Conservation (phyloP, 2,888 invertebrate genomes). For the Tricholauxania praeusta region DNA sequence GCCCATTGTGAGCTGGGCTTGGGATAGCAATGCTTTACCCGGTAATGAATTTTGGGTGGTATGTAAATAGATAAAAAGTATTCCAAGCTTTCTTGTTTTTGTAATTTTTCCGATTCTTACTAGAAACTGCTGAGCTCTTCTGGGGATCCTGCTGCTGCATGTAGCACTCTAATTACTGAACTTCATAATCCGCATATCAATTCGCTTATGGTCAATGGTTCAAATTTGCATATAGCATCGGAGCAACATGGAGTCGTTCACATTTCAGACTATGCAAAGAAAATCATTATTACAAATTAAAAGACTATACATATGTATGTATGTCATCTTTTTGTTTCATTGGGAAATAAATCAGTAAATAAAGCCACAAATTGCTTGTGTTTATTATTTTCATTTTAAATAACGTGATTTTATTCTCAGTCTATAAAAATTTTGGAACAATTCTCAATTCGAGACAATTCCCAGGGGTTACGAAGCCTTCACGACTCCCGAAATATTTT, state of each 20-base stretch:
- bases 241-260: conserved; percentile 57
- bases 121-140: conserved; percentile 62
- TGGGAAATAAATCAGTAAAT: too few relatives aligned
- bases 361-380: too few relatives aligned
- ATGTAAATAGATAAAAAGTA: conserved; percentile 38
- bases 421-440: too few relatives aligned
- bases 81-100: not conserved
- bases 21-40: conserved; percentile 78
- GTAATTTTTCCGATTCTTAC: not conserved
- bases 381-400: too few relatives aligned
- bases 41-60: conserved; percentile 78
- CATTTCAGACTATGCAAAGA: conserved; percentile 55
- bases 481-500: too few relatives aligned
- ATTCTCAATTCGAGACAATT: too few relatives aligned
- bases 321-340: too few relatives aligned
- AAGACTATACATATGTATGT: too few relatives aligned
- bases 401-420: too few relatives aligned
- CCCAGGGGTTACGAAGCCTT: too few relatives aligned
- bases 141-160: conserved; percentile 72
- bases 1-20: conserved; percentile 75
- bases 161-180: conserved; percentile 71
- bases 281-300: conserved; percentile 9
- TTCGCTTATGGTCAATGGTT: conserved; percentile 68
- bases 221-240: conserved; percentile 70
- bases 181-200: conserved; percentile 71